Evolutionary conservation across 2,888 invertebrate species (phyloP), one percentile per base, ranked within the genome.

Genomic region (Stenodera caucasica): DNA sequence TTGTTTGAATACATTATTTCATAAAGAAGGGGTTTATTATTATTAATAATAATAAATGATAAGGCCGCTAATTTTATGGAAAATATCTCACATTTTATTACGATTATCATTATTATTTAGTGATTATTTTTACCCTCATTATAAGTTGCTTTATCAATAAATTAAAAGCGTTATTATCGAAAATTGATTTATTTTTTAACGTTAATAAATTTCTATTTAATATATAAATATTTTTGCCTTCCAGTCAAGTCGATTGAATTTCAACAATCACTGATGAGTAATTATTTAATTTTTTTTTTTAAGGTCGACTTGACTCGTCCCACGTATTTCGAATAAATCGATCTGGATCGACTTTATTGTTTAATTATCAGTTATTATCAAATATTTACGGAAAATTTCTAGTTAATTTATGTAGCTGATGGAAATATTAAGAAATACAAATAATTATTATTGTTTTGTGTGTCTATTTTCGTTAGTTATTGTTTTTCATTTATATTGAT

Each of bases 1-100:
- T 66, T 66, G 67, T 66, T 65, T 66, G 63, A 63, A 63, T 61
- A 66, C 61, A 66, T 70, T 72, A 71, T 75, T 70, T 74, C n/a
- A 71, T 72, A 40, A 8, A 18, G 18, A 40, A 18, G 37, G 37
- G 37, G 37, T 15, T 40, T 40, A 40, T 40, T 66, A 67, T 66
- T 68, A 70, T n/a, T n/a, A n/a, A 64, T 67, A 61, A 63, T 63
- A 68, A 69, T 69, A 8, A 40, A 40, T 40, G 69, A 68, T 57
- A 35, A 53, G 53, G 54, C 62, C 65, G 56, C 58, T 63, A 68
- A 64, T 71, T 67, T 68, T 65, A 67, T 66, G 67, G 66, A 65
- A 69, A 69, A 70, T 67, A 62, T 61, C 15, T 40, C 8, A 40
- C 8, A 2, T 18, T n/a, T n/a, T n/a, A n/a, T n/a, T n/a, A n/a